Evolutionary conservation across 2,113 vertebrate species (phyloP).

Genomic region (Tinamus guttatus): DNA sequence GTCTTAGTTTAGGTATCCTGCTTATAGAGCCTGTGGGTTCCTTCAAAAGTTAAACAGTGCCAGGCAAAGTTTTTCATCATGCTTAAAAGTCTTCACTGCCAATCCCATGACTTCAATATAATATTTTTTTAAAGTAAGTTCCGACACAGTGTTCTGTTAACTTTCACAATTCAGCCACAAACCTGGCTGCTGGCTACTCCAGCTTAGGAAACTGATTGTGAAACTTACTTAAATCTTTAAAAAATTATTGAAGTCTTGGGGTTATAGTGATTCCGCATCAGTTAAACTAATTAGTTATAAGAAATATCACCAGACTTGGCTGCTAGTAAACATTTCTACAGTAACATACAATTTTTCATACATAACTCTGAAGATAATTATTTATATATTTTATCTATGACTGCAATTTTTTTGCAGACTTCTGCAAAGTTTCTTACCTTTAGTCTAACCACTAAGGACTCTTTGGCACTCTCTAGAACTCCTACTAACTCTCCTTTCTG

Average conservation of each 20-base stretch:
- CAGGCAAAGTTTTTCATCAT: conserved; percentile 7
- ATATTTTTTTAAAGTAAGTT: conserved; percentile 26
- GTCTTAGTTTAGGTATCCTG: conserved; percentile 22
- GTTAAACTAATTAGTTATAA: conserved; percentile 57
- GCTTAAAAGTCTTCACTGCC: conserved; percentile 3
- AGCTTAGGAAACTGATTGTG: conserved; percentile 40
- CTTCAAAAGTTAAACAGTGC: conserved; percentile 35
- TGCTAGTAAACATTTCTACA: conserved; percentile 29
- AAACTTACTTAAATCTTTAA: conserved; percentile 69
- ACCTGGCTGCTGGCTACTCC: conserved; percentile 35
- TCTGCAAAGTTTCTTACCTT: neutral
- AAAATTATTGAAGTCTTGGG: conserved; percentile 46
- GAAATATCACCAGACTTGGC: conserved; percentile 16
- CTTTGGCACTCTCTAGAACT: neutral
- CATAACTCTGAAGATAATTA: neutral
- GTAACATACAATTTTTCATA: neutral
- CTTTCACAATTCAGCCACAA: conserved; percentile 46
- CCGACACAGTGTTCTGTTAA: conserved; percentile 44
- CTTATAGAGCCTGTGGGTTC: neutral
- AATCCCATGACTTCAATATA: neutral
- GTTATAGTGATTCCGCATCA: conserved; percentile 47
- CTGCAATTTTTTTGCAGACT: neutral
- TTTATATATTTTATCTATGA: neutral
- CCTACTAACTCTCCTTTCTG: neutral
- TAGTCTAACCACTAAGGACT: neutral